Evolutionary conservation across 1,140 invertebrate species (phyloP).

Genomic region (Octopus sinensis): DNA sequence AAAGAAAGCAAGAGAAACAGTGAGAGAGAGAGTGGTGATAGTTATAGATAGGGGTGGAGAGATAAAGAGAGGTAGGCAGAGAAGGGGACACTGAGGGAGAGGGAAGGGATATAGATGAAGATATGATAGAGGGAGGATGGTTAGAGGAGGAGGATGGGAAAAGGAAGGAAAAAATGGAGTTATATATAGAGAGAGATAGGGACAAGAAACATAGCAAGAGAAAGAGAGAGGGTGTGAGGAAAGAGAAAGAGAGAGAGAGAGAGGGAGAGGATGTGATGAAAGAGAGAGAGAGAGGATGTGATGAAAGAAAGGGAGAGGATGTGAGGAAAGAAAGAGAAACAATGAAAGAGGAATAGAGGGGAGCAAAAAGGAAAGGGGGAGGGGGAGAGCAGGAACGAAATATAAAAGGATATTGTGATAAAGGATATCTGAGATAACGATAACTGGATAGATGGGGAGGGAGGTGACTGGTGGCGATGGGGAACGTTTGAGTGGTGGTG

Average conservation of each 20-base stretch:
- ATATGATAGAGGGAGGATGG: neutral
- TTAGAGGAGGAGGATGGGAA: neutral
- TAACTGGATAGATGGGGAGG: no score
- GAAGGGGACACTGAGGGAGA: neutral
- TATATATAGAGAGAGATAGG: neutral
- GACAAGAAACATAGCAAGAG: neutral
- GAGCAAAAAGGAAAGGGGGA: neutral
- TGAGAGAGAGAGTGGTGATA: neutral
- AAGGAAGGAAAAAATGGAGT: neutral
- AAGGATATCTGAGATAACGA: no score
- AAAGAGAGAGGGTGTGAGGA: neutral
- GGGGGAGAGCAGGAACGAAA: no score
- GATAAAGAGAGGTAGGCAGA: neutral
- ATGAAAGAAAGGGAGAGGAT: neutral
- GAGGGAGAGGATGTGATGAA: neutral
- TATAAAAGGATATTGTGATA: no score
- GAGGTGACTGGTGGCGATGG: no score
- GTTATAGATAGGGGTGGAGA: conserved; percentile 4
- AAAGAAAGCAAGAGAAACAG: neutral
- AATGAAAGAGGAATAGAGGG: neutral
- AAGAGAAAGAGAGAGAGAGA: neutral
- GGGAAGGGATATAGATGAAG: neutral
- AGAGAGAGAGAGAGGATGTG: neutral
- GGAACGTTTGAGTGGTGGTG: no score
- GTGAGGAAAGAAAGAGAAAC: neutral